Evolutionary conservation across 2,888 invertebrate genomes (phyloP).

Genomic region (Leucoma salicis): DNA sequence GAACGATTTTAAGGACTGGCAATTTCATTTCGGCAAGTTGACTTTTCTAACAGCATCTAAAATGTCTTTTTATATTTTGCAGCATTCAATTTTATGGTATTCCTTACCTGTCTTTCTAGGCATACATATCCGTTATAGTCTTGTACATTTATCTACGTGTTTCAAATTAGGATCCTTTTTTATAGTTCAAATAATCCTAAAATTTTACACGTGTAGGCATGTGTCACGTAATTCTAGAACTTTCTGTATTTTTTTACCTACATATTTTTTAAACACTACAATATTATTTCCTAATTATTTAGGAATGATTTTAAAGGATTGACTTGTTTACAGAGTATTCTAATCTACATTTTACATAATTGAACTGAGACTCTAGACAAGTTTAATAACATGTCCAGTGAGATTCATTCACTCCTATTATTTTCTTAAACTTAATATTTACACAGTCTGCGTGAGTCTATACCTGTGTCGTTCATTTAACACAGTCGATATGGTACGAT

Average conservation of each 20-base stretch:
- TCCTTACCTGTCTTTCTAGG: background rate
- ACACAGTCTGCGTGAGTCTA: slow-evolving; percentile 64
- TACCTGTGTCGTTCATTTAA: slow-evolving; percentile 78
- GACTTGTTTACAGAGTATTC: no score
- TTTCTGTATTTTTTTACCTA: no score
- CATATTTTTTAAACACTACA: no score
- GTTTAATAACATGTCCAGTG: slow-evolving; percentile 3
- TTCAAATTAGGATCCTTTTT: background rate
- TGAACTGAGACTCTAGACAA: background rate
- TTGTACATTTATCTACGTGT: slow-evolving; percentile 6
- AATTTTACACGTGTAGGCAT: background rate
- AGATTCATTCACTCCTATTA: slow-evolving; percentile 9
- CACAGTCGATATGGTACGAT: slow-evolving; percentile 85
- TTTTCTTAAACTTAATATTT: slow-evolving; percentile 14
- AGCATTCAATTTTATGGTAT: background rate
- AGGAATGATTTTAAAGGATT: no score
- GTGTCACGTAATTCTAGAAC: no score
- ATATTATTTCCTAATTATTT: no score
- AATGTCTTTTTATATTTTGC: background rate
- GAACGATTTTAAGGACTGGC: slow-evolving; percentile 8
- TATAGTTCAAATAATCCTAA: background rate
- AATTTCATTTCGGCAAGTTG: slow-evolving; percentile 26
- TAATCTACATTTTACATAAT: no score
- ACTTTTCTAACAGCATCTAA: slow-evolving; percentile 3
- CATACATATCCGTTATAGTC: slow-evolving; percentile 5